These are phyloP conservation scores for Galerucella pusilla DNA, from an alignment of 2,888 invertebrate species.

Conservation along the genomic window DNA sequence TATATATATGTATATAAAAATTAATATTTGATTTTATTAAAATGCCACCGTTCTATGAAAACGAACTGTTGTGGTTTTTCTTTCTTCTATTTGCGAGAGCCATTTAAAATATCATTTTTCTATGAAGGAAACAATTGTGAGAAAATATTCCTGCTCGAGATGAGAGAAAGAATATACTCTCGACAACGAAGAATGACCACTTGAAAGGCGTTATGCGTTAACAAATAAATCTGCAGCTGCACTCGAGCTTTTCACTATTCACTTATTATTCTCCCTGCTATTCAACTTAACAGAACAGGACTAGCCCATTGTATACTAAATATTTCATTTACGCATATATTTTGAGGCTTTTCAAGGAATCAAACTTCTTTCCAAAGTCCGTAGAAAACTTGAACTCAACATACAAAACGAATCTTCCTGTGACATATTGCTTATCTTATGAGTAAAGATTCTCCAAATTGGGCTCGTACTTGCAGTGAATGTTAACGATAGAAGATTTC, in stretches of 20 bases:
- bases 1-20: too few relatives aligned
- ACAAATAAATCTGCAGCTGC: constrained; percentile 30
- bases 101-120: neutral
- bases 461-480: too few relatives aligned
- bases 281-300: constrained; percentile 9
- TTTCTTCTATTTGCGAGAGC: neutral
- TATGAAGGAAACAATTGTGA: constrained; percentile 11
- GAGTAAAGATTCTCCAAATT: too few relatives aligned
- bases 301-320: neutral
- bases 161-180: constrained; percentile 6
- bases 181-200: constrained; percentile 19
- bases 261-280: constrained; percentile 18
- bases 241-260: constrained; percentile 23
- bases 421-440: too few relatives aligned
- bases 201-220: constrained; percentile 24
- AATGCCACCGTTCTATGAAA: neutral
- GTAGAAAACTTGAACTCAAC: too few relatives aligned
- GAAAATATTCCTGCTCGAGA: constrained; percentile 16
- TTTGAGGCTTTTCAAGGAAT: too few relatives aligned
- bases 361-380: too few relatives aligned
- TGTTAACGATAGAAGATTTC: too few relatives aligned
- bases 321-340: neutral
- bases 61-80: neutral
- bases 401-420: too few relatives aligned
- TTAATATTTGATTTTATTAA: neutral